Evolutionary conservation across 2,797 vertebrate genomes (phyloP).

Genomic region (Argya squamiceps): DNA sequence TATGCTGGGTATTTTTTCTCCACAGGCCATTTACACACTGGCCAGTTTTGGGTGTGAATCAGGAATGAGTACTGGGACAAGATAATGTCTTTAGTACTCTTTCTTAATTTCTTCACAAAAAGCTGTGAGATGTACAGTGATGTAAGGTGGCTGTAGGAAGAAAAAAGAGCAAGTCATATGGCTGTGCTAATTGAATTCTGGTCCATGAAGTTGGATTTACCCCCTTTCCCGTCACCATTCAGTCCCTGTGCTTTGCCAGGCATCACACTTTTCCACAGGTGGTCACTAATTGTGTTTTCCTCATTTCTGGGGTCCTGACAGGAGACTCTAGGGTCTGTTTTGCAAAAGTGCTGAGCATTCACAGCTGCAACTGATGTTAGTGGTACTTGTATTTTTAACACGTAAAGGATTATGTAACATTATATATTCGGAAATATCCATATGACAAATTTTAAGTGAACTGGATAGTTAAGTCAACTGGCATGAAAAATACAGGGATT

Average conservation of each 20-base stretch:
- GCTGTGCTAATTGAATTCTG: neutral
- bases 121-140: neutral
- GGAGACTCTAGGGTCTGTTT: constrained; percentile 19
- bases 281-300: constrained; percentile 26
- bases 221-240: neutral
- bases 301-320: constrained; percentile 32
- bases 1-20: neutral
- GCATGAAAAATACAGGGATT: constrained; percentile 9
- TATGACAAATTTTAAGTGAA: constrained; percentile 8
- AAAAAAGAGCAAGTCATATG: neutral
- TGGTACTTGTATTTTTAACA: constrained; percentile 24
- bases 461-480: constrained; percentile 29
- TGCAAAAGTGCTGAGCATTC: constrained; percentile 42
- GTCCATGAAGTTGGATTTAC: neutral
- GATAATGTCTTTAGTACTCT: neutral
- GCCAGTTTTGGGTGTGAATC: neutral
- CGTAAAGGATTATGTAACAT: neutral
- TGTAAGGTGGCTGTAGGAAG: neutral
- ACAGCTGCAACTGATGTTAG: constrained; percentile 50
- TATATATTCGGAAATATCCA: constrained; percentile 21
- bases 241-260: neutral
- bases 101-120: neutral
- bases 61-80: neutral
- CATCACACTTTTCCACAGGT: constrained; percentile 62
- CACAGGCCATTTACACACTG: neutral